Percentiles rank a stretch among this genome's conserved stretches.
Evolutionary conservation across 2,888 invertebrate genomes (phyloP).

Genomic region (Liposcelis brunnea): DNA sequence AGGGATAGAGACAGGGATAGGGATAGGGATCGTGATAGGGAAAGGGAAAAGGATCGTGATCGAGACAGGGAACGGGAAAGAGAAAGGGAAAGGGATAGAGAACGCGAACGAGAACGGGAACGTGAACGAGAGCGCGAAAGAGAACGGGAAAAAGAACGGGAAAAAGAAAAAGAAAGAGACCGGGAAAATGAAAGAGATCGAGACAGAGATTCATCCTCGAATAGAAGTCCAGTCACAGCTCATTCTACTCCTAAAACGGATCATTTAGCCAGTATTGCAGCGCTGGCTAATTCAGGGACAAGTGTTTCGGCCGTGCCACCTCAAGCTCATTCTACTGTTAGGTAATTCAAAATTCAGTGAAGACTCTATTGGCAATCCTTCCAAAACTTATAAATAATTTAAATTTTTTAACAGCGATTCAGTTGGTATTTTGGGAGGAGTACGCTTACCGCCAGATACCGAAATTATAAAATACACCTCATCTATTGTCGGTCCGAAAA

Average conservation of each 20-base stretch:
- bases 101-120: constrained; percentile 7
- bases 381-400: constrained; percentile 9
- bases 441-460: constrained; percentile 70
- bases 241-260: constrained; percentile 4
- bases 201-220: background rate
- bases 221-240: background rate
- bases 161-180: constrained; percentile 6
- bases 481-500: constrained; percentile 70
- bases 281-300: constrained; percentile 1
- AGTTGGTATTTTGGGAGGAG: constrained; percentile 64
- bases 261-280: constrained; percentile 7
- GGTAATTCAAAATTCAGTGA: constrained; percentile 6
- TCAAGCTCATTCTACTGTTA: constrained; percentile 4
- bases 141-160: background rate
- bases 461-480: constrained; percentile 84
- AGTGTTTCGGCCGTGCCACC: constrained; percentile 4
- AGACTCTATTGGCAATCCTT: background rate
- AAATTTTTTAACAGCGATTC: constrained; percentile 44
- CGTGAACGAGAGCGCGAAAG: constrained; percentile 5
- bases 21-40: too few relatives aligned
- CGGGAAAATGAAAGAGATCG: constrained; percentile 4
- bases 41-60: too few relatives aligned
- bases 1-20: too few relatives aligned
- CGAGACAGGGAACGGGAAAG: constrained; percentile 11
- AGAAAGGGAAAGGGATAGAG: constrained; percentile 2